phyloP scores from a whole-genome alignment of 2,888 invertebrate species.

The Stenodera caucasica region DNA sequence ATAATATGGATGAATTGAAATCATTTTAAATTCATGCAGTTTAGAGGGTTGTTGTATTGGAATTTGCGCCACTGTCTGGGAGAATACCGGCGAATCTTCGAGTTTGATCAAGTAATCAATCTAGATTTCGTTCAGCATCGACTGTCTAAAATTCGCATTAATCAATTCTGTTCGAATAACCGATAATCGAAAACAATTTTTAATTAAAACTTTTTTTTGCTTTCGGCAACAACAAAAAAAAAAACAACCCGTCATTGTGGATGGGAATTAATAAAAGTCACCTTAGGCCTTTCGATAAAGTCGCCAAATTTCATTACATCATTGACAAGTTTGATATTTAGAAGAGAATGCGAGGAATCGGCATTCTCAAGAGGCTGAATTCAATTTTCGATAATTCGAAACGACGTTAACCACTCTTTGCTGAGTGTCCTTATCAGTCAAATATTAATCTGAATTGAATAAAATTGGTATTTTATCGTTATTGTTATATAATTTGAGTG shows the following conservation, averaged over 20 bases:
- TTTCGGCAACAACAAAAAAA: too few species aligned
- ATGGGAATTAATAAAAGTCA: too few species aligned
- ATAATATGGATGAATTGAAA: too few species aligned
- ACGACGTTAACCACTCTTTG: conserved; percentile 7
- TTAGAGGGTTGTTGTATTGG: not conserved
- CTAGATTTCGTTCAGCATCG: not conserved
- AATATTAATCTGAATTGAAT: conserved; percentile 11
- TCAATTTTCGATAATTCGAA: conserved; percentile 19
- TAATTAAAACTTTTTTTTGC: too few species aligned
- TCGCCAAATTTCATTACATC: conserved; percentile 12
- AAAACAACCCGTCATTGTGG: too few species aligned
- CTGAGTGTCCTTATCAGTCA: conserved; percentile 10
- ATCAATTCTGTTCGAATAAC: not conserved
- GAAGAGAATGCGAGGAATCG: conserved; percentile 6
- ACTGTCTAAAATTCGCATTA: not conserved
- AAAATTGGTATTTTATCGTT: too few species aligned
- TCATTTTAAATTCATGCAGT: not conserved
- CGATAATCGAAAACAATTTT: not conserved
- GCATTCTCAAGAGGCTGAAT: conserved; percentile 10
- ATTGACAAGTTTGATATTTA: conserved; percentile 14
- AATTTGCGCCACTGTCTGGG: not conserved
- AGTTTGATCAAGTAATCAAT: not conserved
- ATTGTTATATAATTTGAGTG: too few species aligned
- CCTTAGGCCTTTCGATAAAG: not conserved
- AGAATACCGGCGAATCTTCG: not conserved